These are phyloP conservation scores for Cygnus olor DNA, from an alignment of 2,797 vertebrate genomes.

Conservation along the genomic window DNA sequence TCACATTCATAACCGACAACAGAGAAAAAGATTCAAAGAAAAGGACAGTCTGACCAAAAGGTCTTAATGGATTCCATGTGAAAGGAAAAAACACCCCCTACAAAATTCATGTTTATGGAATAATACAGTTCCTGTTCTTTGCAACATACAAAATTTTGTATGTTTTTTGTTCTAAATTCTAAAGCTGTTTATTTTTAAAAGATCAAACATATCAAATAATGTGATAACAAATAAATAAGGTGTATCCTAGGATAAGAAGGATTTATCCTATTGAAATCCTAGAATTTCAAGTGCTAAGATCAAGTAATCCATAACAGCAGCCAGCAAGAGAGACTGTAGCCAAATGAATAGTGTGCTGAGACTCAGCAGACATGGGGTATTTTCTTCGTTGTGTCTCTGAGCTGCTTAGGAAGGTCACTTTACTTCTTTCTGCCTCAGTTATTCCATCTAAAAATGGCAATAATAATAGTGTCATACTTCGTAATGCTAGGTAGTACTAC, in stretches of 20 bases:
- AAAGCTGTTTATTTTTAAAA: neutral
- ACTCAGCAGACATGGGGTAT: neutral
- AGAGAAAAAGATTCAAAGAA: neutral
- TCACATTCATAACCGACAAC: neutral
- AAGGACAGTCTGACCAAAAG: neutral
- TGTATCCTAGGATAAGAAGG: neutral
- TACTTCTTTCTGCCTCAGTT: slow-evolving; percentile 16
- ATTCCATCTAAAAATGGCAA: neutral
- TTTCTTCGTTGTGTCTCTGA: neutral
- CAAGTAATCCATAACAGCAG: neutral
- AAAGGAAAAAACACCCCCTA: neutral
- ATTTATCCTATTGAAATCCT: neutral
- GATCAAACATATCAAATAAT: neutral
- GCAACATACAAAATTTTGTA: neutral
- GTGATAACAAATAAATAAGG: neutral
- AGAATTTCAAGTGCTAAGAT: neutral
- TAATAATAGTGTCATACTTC: slow-evolving; percentile 9
- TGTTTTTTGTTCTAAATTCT: neutral
- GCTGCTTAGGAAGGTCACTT: slow-evolving; percentile 9
- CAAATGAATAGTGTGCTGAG: neutral
- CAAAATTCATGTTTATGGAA: neutral
- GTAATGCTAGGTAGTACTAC: neutral
- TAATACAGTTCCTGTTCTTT: neutral
- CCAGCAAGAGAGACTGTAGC: neutral
- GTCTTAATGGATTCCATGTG: neutral